phyloP scores from a whole-genome alignment of 2,888 invertebrate species.

The Limulus polyphemus region DNA sequence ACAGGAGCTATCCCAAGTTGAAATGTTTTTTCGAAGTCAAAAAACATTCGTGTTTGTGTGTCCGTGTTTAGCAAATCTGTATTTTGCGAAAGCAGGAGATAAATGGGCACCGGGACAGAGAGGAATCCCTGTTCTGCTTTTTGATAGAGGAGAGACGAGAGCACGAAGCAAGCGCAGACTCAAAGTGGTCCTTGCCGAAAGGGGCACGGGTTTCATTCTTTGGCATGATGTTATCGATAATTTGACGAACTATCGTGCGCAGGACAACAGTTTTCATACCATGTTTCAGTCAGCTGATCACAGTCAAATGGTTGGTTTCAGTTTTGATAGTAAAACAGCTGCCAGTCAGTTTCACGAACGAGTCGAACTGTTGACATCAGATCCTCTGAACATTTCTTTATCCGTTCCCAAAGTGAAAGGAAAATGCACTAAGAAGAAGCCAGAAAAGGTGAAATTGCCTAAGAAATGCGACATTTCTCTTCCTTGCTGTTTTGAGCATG shows the following conservation, averaged over 20 bases:
- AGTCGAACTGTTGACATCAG: constrained; percentile 54
- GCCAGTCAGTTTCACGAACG: constrained; percentile 56
- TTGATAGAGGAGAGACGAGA: constrained; percentile 61
- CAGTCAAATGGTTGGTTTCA: constrained; percentile 59
- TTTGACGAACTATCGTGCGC: constrained; percentile 49
- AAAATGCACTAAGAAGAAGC: constrained; percentile 25
- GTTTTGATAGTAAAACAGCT: constrained; percentile 59
- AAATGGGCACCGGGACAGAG: constrained; percentile 58
- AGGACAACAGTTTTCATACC: constrained; percentile 50
- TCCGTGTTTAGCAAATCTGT: constrained; percentile 50
- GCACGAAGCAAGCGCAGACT: constrained; percentile 53
- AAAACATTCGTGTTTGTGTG: constrained; percentile 49
- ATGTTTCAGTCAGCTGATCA: constrained; percentile 65
- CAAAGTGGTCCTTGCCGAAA: constrained; percentile 57
- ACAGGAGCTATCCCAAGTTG: no score
- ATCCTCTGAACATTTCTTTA: constrained; percentile 62
- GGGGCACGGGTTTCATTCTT: constrained; percentile 64
- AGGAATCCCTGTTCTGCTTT: constrained; percentile 61
- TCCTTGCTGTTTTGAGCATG: constrained; percentile 69
- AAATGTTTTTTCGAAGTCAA: no score
- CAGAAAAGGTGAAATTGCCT: constrained; percentile 43
- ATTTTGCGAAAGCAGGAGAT: constrained; percentile 32
- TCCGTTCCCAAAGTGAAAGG: constrained; percentile 47
- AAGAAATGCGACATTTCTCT: constrained; percentile 66
- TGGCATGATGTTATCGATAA: constrained; percentile 71